Base-by-base conservation (phyloP, 2,797 vertebrate genomes). In the Varecia variegata region DNA sequence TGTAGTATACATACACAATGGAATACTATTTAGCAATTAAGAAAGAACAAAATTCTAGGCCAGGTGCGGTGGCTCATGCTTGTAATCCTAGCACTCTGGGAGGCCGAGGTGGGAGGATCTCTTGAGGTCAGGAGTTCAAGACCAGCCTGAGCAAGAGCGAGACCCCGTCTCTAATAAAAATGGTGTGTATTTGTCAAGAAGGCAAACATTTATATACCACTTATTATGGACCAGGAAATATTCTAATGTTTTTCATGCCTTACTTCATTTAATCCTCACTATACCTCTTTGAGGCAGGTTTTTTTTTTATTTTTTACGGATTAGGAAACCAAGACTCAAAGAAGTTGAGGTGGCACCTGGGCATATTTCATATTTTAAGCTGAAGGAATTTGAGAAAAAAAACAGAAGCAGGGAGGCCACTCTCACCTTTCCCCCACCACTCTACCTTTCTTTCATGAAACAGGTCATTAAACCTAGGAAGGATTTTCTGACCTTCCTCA, bases 241-340 rank as follows among this genome's bases (percentile, higher is more conserved):
- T 40, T 82, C 60, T 60, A 82, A 88, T n/a, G 30, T 23, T 74
- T 82, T 87, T 76, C 43, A 68, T 58, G 25, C 27, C 87, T 88
- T 83, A 83, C 67, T 7, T 76, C n/a, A 74, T 70, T 83, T 83
- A 70, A 83, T 62, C 30, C 14, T 77, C 45, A 76, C 1, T 35
- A 17, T 74, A 91, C 45, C 47, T 92, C 40, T 74, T 74, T 7
- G 15, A 56, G 15, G 14, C 67, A 58, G 32, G 13, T 27, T 82
- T 32, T 73, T 43, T 88, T 73, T 43, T 88, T 18, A 35, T 70
- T 0, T 83, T 92, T 92, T 87, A 87, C 17, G 35, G 38, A 87
- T 47, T 56, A 50, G 30, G 50, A 82, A 92, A 88, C 58, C 50
- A 92, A 82, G n/a, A 58, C 3, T n/a, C 83, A 87, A 92, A 95